phyloP scores from a whole-genome alignment of 2,888 invertebrate genomes.

The Spisula solida region DNA sequence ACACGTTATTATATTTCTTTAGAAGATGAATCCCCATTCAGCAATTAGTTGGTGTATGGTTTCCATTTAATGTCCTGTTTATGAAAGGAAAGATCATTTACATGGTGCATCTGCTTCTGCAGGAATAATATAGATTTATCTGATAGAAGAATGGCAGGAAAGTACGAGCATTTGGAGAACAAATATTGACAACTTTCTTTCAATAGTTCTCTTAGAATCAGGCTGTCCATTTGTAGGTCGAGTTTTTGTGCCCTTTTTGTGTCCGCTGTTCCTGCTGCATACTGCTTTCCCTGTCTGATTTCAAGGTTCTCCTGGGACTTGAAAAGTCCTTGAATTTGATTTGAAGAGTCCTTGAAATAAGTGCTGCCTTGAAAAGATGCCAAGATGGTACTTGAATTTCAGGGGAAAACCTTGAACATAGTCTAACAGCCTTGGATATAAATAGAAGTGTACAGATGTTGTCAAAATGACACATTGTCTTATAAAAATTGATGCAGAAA shows the following conservation, averaged over 20 bases:
- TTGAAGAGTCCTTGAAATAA: no score
- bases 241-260: not conserved
- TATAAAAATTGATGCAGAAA: no score
- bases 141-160: not conserved
- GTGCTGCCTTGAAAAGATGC: no score
- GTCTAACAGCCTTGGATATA: no score
- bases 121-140: constrained; percentile 8
- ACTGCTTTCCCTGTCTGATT: not conserved
- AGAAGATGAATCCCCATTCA: not conserved
- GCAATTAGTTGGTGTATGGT: constrained; percentile 39
- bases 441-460: no score
- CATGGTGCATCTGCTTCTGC: constrained; percentile 13
- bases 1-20: constrained; percentile 26
- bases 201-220: not conserved
- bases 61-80: constrained; percentile 42
- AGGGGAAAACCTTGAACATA: no score
- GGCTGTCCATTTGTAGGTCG: not conserved
- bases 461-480: no score
- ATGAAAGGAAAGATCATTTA: constrained; percentile 15
- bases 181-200: not conserved
- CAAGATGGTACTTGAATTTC: no score
- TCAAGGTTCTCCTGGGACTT: no score
- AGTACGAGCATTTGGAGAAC: not conserved
- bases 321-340: no score
- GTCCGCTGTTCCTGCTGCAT: not conserved